Percentiles rank a stretch among this genome's conserved stretches.
Conservation (phyloP, 2,113 vertebrate genomes). For the Cyphomyrus plagiostoma region DNA sequence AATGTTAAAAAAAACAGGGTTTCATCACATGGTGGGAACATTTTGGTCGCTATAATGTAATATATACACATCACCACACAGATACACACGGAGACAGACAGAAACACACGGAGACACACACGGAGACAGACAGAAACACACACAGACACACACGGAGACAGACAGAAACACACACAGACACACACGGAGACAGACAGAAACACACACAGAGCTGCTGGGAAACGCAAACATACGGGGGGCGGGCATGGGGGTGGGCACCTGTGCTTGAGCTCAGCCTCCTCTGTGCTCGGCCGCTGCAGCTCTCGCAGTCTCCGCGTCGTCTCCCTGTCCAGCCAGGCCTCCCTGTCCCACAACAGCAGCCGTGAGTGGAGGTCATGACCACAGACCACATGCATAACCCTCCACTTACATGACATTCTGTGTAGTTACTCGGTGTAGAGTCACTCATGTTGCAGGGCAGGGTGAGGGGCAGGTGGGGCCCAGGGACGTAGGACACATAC, state of each 20-base stretch:
- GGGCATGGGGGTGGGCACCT: slow-evolving; percentile 38
- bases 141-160: background rate
- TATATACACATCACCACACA: no score
- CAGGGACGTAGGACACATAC: background rate
- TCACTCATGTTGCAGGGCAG: background rate
- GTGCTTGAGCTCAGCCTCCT: slow-evolving; percentile 47
- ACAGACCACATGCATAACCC: background rate
- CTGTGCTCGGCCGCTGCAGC: slow-evolving; percentile 46
- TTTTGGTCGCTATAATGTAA: background rate
- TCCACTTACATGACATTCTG: background rate
- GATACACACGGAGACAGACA: background rate
- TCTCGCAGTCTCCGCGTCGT: slow-evolving; percentile 47
- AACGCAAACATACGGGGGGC: background rate
- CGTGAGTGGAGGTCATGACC: background rate
- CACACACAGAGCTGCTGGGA: background rate
- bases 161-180: background rate
- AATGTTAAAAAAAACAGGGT: background rate
- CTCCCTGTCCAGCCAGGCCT: slow-evolving; percentile 55
- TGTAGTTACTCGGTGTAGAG: background rate
- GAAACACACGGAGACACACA: no score
- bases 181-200: background rate
- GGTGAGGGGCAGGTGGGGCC: background rate
- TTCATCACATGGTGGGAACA: background rate
- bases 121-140: no score
- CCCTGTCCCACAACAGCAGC: slow-evolving; percentile 36